Conservation (phyloP, 2,113 vertebrate species). For the Siphamia tubifer region DNA sequence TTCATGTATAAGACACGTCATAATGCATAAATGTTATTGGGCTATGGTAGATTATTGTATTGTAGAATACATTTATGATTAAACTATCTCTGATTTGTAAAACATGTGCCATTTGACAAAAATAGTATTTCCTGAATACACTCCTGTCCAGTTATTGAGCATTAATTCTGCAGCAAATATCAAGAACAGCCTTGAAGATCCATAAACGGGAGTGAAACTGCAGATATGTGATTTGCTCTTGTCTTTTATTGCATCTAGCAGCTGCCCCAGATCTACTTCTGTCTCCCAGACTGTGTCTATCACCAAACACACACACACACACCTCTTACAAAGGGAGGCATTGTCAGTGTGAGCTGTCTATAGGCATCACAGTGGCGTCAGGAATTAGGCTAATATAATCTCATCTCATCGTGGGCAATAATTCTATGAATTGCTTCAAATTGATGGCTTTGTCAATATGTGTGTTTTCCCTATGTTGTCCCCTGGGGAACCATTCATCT, state of each 20-base stretch:
- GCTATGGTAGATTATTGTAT: no score
- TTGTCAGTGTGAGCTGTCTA: background rate
- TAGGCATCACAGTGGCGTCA: background rate
- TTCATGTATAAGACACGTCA: background rate
- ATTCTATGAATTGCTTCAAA: constrained; percentile 12
- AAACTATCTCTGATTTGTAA: no score
- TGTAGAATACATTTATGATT: no score
- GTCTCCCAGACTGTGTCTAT: constrained; percentile 17
- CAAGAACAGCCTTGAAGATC: background rate
- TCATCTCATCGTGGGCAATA: background rate
- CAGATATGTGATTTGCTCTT: constrained; percentile 7
- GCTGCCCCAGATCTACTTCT: constrained; percentile 18
- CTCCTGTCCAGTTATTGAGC: background rate
- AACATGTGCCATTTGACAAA: no score
- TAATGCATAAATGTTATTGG: no score
- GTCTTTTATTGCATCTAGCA: constrained; percentile 14
- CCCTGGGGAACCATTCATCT: constrained; percentile 26
- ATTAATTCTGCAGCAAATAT: background rate
- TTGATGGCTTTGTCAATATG: constrained; percentile 26
- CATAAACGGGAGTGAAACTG: background rate
- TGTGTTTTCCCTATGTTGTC: constrained; percentile 2
- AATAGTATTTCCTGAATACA: no score
- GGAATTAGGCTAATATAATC: background rate
- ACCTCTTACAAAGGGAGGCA: background rate
- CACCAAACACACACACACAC: background rate